Evolutionary conservation across 2,888 invertebrate genomes (phyloP).

Genomic region (Conchocele bisecta): DNA sequence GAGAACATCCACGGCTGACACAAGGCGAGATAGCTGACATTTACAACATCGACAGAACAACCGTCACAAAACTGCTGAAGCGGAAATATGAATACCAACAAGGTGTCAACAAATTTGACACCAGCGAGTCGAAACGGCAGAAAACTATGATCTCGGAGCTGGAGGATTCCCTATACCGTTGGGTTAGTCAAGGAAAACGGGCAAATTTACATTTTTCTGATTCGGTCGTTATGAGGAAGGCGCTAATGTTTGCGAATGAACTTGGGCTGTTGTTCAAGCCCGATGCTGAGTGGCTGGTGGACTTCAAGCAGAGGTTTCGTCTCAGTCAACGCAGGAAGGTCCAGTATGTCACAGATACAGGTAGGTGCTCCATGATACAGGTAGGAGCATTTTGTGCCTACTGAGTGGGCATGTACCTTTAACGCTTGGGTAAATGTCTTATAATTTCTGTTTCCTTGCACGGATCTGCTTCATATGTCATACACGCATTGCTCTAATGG

Average conservation of each 20-base stretch:
- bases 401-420: too few species aligned
- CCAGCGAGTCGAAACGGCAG: background rate
- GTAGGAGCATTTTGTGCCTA: too few species aligned
- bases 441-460: too few species aligned
- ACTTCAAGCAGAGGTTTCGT: slow-evolving; percentile 19
- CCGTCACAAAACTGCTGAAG: slow-evolving; percentile 61
- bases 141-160: slow-evolving; percentile 18
- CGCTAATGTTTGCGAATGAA: slow-evolving; percentile 10
- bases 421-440: too few species aligned
- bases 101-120: too few species aligned
- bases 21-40: slow-evolving; percentile 63
- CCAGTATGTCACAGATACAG: too few species aligned
- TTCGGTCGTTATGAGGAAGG: slow-evolving; percentile 22
- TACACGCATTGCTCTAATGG: too few species aligned
- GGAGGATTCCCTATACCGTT: slow-evolving; percentile 32
- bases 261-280: slow-evolving; percentile 10
- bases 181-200: slow-evolving; percentile 12
- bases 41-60: slow-evolving; percentile 63
- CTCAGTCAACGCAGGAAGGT: slow-evolving; percentile 57
- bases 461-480: too few species aligned
- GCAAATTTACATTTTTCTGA: slow-evolving; percentile 19
- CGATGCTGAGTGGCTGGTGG: slow-evolving; percentile 8
- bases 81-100: slow-evolving; percentile 40
- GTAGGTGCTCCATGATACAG: too few species aligned
- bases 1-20: slow-evolving; percentile 51